These are phyloP conservation scores for Geopemphigus sp. DNA, from an alignment of 1,140 invertebrate genomes.

Conservation along the genomic window DNA sequence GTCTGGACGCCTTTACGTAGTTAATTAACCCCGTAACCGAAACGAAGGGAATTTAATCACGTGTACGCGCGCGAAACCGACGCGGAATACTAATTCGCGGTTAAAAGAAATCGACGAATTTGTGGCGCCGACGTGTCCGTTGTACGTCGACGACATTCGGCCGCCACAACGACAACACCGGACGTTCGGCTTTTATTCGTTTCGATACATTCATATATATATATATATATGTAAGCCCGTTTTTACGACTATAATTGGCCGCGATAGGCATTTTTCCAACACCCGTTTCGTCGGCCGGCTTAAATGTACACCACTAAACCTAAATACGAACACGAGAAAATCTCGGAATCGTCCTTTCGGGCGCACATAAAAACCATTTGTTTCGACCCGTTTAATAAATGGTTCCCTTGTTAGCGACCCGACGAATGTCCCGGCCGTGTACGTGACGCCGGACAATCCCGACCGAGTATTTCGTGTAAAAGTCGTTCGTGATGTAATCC, in stretches of 20 bases:
- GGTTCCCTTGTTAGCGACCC: conserved; percentile 35
- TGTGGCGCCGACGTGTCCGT: no score
- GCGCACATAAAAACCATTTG: conserved; percentile 38
- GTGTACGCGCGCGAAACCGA: no score
- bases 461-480: conserved; percentile 38
- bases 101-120: no score
- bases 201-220: no score
- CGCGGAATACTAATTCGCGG: no score
- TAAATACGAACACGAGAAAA: conserved; percentile 39
- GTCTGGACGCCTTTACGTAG: no score
- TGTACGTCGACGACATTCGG: no score
- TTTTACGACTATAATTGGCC: background rate
- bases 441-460: conserved; percentile 41
- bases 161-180: no score
- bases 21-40: no score
- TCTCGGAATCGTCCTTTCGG: conserved; percentile 33
- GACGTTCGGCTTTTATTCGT: no score
- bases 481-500: conserved; percentile 30
- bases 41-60: no score
- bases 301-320: conserved; percentile 37
- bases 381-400: conserved; percentile 44
- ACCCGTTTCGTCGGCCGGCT: background rate
- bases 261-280: background rate
- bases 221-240: no score
- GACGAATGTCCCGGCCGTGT: conserved; percentile 39